A percentile compares a stretch with the other conserved stretches of the same genome.
These are phyloP conservation scores for Lysandra coridon DNA, from an alignment of 2,888 invertebrate genomes.

Conservation along the genomic window DNA sequence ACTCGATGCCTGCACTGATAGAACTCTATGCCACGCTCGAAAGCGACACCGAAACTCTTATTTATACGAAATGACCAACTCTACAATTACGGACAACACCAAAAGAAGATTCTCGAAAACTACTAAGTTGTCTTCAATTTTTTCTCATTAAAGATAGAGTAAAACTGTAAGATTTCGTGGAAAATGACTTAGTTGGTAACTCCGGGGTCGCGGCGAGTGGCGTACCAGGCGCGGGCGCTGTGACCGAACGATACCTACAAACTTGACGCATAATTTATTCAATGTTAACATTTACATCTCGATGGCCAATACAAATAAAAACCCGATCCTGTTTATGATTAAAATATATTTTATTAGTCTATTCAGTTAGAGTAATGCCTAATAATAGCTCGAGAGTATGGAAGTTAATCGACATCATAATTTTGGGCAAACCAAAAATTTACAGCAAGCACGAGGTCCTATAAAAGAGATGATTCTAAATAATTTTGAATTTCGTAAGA, in stretches of 20 bases:
- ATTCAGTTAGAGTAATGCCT: not conserved
- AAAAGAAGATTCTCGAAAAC: too few species aligned
- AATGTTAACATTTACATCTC: slow-evolving; percentile 19
- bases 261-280: slow-evolving; percentile 20
- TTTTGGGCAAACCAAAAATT: not conserved
- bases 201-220: not conserved
- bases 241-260: not conserved
- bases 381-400: not conserved
- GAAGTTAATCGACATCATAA: not conserved
- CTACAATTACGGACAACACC: too few species aligned
- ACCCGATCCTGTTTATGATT: not conserved
- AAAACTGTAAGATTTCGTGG: not conserved
- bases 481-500: slow-evolving; percentile 1
- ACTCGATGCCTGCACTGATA: not conserved
- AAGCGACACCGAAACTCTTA: not conserved
- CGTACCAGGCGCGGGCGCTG: not conserved
- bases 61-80: not conserved
- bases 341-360: slow-evolving; percentile 1
- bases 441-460: not conserved
- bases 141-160: not conserved
- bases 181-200: not conserved
- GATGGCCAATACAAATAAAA: slow-evolving; percentile 1
- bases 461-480: not conserved
- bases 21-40: not conserved
- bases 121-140: not conserved